Conservation (phyloP, 2,888 invertebrate genomes). For the Aricia artaxerxes region DNA sequence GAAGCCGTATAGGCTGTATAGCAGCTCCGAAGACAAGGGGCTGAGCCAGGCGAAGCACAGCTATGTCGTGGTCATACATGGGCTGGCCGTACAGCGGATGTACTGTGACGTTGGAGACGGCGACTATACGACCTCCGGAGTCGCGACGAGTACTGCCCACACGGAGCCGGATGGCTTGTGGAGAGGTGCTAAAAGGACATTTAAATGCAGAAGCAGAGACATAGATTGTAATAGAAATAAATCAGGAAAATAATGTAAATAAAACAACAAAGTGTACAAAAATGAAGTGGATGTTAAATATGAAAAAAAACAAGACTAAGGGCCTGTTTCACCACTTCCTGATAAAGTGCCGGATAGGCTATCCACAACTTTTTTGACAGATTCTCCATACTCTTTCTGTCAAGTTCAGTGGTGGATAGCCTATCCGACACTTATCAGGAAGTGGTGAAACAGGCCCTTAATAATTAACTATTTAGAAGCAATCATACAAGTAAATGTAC, state of each 20-base stretch:
- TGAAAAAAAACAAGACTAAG: neutral
- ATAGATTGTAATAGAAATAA: neutral
- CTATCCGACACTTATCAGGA: too few relatives aligned
- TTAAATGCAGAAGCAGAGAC: neutral
- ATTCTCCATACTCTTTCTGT: too few relatives aligned
- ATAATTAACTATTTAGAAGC: conserved; percentile 10
- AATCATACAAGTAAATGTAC: neutral
- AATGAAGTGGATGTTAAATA: too few relatives aligned
- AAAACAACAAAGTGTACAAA: too few relatives aligned
- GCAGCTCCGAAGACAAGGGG: conserved; percentile 58
- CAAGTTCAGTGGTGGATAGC: too few relatives aligned
- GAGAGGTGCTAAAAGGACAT: conserved; percentile 35
- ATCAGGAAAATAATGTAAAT: neutral
- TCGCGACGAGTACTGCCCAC: conserved; percentile 73
- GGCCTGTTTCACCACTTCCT: too few relatives aligned
- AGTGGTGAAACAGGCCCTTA: too few relatives aligned
- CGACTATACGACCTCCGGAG: conserved; percentile 67
- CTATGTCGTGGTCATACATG: conserved; percentile 72
- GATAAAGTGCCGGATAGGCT: too few relatives aligned
- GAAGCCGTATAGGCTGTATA: conserved; percentile 62
- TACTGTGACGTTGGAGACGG: conserved; percentile 62
- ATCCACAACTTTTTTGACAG: too few relatives aligned
- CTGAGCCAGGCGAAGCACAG: conserved; percentile 59
- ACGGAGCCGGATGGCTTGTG: conserved; percentile 57
- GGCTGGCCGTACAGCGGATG: conserved; percentile 68